A percentile compares a stretch with the other conserved stretches of the same genome.
phyloP scores from a whole-genome alignment of 2,797 vertebrate species.

The Ptychobarbus kaznakovi region DNA sequence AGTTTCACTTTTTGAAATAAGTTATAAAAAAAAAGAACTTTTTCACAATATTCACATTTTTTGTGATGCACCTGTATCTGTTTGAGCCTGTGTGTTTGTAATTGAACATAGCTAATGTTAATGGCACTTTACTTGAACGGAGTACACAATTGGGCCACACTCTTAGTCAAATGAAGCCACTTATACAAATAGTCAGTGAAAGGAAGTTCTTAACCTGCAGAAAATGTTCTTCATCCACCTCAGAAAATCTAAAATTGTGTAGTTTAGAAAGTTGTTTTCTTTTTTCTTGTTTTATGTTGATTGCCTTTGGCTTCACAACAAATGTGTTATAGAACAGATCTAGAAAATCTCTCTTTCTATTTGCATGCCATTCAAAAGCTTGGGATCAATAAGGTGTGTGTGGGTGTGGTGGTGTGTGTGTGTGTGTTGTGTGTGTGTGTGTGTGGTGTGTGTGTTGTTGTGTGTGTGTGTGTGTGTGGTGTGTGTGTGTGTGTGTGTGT shows the following conservation, averaged over 20 bases:
- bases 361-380: too few species aligned
- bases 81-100: background rate
- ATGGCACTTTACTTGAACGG: background rate
- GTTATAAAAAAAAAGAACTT: too few species aligned
- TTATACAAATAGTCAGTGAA: slow-evolving; percentile 7
- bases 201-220: background rate
- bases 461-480: too few species aligned
- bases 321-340: background rate
- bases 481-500: too few species aligned
- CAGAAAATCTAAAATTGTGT: background rate
- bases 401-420: too few species aligned
- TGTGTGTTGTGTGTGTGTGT: too few species aligned
- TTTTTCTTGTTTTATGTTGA: background rate
- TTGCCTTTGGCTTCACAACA: background rate
- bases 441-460: too few species aligned
- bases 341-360: too few species aligned
- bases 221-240: background rate
- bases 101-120: background rate
- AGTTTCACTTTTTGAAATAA: too few species aligned
- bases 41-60: too few species aligned
- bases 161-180: slow-evolving; percentile 2
- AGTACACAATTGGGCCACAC: background rate
- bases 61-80: background rate
- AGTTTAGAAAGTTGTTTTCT: background rate
- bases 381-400: too few species aligned